Conservation (phyloP, 2,888 invertebrate species). For the Ophion ellenae region DNA sequence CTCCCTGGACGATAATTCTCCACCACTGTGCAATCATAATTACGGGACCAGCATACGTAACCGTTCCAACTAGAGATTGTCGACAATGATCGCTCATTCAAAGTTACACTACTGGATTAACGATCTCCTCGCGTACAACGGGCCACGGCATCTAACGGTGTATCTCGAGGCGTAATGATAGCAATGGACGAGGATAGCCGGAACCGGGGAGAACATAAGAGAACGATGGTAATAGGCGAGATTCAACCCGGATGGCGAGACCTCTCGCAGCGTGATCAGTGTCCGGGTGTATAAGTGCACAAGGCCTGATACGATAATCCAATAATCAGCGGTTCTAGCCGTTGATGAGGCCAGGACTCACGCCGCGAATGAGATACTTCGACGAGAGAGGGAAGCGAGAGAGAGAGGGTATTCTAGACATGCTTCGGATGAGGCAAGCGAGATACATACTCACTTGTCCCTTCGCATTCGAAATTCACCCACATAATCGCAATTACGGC, state of each 20-base stretch:
- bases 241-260: slow-evolving; percentile 26
- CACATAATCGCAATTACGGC: slow-evolving; percentile 55
- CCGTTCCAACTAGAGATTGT: neutral
- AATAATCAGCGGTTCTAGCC: slow-evolving; percentile 63
- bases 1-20: neutral
- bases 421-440: slow-evolving; percentile 31
- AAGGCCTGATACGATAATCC: slow-evolving; percentile 55
- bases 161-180: slow-evolving; percentile 6
- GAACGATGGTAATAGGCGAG: slow-evolving; percentile 39
- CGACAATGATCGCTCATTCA: slow-evolving; percentile 12
- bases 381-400: slow-evolving; percentile 23
- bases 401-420: slow-evolving; percentile 52
- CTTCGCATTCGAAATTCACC: slow-evolving; percentile 27
- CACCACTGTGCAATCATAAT: neutral
- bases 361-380: slow-evolving; percentile 36
- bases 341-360: slow-evolving; percentile 58
- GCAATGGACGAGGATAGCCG: neutral
- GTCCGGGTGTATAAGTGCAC: slow-evolving; percentile 39
- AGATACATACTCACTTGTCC: slow-evolving; percentile 57
- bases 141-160: neutral
- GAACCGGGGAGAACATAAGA: neutral
- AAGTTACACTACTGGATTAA: slow-evolving; percentile 23
- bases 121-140: slow-evolving; percentile 13
- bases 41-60: neutral
- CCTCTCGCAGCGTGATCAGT: slow-evolving; percentile 43